phyloP scores from a whole-genome alignment of 2,888 invertebrate genomes.

The Xanthostigma xanthostigma region DNA sequence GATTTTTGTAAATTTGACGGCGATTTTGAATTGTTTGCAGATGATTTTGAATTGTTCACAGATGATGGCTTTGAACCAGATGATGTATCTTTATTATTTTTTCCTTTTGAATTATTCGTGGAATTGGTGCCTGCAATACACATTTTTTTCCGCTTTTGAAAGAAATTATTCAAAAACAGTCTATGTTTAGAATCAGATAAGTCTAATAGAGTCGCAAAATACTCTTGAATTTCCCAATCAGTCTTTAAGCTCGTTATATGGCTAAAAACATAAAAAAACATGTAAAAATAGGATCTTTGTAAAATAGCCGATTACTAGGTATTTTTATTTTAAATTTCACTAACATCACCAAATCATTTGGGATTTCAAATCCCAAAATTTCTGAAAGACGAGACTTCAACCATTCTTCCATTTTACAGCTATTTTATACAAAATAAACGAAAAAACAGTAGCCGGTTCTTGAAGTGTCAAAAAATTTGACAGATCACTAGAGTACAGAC shows the following conservation, averaged over 20 bases:
- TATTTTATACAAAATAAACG: no score
- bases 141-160: constrained; percentile 15
- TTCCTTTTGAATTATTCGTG: no score
- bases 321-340: constrained; percentile 14
- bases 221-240: constrained; percentile 58
- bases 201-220: constrained; percentile 60
- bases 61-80: not conserved
- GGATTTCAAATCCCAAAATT: constrained; percentile 51
- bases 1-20: constrained; percentile 6
- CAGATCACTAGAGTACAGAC: no score
- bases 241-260: constrained; percentile 57
- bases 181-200: constrained; percentile 48
- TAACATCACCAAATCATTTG: constrained; percentile 53
- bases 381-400: constrained; percentile 45
- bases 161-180: constrained; percentile 36
- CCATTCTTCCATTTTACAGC: constrained; percentile 44
- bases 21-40: no score
- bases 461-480: no score
- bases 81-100: no score
- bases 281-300: not conserved
- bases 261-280: constrained; percentile 31
- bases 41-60: not conserved
- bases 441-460: no score
- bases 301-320: not conserved
- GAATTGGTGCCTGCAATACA: no score